Evolutionary conservation across 2,888 invertebrate genomes (phyloP).

Genomic region (Ornithoptera priamus): DNA sequence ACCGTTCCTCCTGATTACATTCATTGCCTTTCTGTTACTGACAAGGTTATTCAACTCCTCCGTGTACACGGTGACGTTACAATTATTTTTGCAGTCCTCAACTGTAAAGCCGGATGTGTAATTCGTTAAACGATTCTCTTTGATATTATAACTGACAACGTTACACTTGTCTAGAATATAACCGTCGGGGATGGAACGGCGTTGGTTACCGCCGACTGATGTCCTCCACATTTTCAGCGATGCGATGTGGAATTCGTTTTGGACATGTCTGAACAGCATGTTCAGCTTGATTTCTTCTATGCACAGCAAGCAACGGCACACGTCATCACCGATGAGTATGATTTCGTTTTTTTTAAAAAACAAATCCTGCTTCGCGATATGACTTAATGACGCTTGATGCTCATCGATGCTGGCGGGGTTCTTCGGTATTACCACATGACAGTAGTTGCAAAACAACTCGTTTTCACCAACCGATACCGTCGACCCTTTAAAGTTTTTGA

Average conservation of each 20-base stretch:
- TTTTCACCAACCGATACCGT: no score
- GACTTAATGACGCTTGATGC: neutral
- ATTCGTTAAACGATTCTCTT: neutral
- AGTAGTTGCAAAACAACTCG: neutral
- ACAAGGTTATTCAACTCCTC: neutral
- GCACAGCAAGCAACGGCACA: neutral
- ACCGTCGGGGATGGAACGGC: neutral
- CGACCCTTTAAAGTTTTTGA: neutral
- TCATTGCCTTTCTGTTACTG: neutral
- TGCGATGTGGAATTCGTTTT: neutral
- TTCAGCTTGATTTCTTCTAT: neutral
- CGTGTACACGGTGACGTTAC: neutral
- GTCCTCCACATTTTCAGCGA: neutral
- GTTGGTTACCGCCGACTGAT: no score
- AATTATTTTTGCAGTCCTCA: no score
- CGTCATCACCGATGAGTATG: no score
- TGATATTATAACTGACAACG: neutral
- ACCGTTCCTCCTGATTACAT: neutral
- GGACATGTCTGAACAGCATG: neutral
- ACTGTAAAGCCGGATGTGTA: no score
- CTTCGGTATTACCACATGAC: neutral
- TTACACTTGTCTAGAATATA: neutral
- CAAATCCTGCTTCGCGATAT: neutral
- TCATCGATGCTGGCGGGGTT: neutral
- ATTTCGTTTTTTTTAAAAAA: neutral